phyloP scores from a whole-genome alignment of 2,113 vertebrate species.

The Rhabdornis inornatus region DNA sequence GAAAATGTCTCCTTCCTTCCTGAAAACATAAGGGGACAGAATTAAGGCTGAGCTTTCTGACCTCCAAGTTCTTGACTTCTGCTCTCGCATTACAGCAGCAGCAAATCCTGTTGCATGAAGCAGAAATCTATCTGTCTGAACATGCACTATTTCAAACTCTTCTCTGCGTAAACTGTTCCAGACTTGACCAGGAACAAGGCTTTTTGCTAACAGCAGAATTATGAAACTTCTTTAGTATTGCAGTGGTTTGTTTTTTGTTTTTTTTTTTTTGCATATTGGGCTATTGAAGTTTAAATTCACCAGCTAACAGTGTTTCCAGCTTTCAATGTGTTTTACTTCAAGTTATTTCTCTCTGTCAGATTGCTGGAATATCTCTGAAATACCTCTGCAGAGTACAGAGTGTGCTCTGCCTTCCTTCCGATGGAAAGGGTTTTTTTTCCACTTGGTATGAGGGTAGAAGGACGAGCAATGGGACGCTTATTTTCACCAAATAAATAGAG shows the following conservation, averaged over 20 bases:
- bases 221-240: neutral
- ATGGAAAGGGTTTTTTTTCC: neutral
- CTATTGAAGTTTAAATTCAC: neutral
- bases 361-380: neutral
- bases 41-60: neutral
- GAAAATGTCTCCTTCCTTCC: neutral
- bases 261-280: neutral
- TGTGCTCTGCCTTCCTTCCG: neutral
- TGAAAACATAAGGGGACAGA: neutral
- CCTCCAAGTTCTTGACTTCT: neutral
- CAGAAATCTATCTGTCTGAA: neutral
- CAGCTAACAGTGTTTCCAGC: neutral
- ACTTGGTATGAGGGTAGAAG: neutral
- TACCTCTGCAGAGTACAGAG: neutral
- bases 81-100: constrained; percentile 20
- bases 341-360: neutral
- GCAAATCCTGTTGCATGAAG: constrained; percentile 9
- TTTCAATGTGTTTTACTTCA: neutral
- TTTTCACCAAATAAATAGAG: neutral
- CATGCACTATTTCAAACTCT: neutral
- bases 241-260: fast-evolving
- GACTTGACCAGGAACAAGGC: neutral
- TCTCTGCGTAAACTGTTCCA: neutral
- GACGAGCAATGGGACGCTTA: neutral
- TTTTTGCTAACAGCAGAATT: neutral